Evolutionary conservation across 2,888 invertebrate species (phyloP), one percentile per base, ranked within the genome.

Genomic region (Gymnoscelis rufifasciata): DNA sequence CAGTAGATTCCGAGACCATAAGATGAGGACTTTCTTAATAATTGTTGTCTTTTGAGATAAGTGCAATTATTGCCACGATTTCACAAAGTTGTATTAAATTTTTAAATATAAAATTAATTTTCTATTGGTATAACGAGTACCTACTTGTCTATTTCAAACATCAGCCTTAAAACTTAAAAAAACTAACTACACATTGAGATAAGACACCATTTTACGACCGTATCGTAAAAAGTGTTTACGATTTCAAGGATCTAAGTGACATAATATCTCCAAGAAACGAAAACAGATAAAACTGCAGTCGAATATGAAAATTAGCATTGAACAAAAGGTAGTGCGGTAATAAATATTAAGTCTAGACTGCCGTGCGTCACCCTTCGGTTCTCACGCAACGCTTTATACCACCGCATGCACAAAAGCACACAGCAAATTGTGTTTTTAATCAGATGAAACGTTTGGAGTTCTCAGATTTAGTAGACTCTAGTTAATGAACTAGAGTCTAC

Each of bases 381-480:
- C 83, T 74, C 84, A 82, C 83, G 83, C 83, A 79, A 83, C 67
- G 57, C 31, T 78, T 78, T 78, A 66, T 71, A 71, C 71, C 73
- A 64, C 68, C 56, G 55, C 52, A 51, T 49, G 45, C 48, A 54
- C 43, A 46, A 38, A 39, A 19, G 31, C 15, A 26, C 35, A 35
- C 45, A 33, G 28, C 27, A 40, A 36, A 42, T 2, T 8, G 15
- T n/a, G 10, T 30, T 30, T 26, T 1, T 10, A 29, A 33, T 2
- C 49, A 52, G 48, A 48, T 45, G 11, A 12, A 2, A 11, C 30
- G 10, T 33, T 35, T 1, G 7, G 19, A 19, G 19, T 19, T 19
- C n/a, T n/a, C n/a, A n/a, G n/a, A n/a, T n/a, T n/a, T n/a, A n/a
- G n/a, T n/a, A n/a, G n/a, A n/a, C n/a, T n/a, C n/a, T n/a, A n/a